Percentiles rank a stretch among this genome's conserved stretches.
These are phyloP conservation scores for Lemur catta DNA, from an alignment of 2,797 vertebrate genomes.

Conservation along the genomic window DNA sequence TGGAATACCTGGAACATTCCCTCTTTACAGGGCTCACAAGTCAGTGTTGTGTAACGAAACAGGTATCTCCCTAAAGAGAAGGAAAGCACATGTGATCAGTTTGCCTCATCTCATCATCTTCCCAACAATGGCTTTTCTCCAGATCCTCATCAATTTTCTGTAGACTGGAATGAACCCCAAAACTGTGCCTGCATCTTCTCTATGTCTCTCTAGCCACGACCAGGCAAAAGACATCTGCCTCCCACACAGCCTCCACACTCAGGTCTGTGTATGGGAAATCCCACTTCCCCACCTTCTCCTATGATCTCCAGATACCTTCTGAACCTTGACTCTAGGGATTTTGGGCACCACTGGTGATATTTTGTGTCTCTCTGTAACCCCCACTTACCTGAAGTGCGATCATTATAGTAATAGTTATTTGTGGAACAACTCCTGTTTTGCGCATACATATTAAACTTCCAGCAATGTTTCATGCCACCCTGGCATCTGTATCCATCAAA, in stretches of 20 bases:
- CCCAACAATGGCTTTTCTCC: neutral
- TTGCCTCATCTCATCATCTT: neutral
- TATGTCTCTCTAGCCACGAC: neutral
- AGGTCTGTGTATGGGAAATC: neutral
- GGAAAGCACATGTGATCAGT: neutral
- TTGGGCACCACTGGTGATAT: neutral
- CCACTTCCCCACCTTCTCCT: no score
- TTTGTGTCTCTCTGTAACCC: neutral
- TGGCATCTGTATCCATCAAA: neutral
- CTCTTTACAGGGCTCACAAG: neutral
- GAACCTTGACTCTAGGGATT: neutral
- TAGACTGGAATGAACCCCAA: neutral
- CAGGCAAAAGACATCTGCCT: neutral
- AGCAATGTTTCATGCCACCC: neutral
- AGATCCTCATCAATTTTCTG: neutral
- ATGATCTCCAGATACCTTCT: neutral
- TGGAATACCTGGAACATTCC: neutral
- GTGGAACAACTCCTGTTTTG: neutral
- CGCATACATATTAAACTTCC: rapidly evolving
- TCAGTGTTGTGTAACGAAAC: neutral
- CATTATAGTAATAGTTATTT: neutral
- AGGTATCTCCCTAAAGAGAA: constrained; percentile 18
- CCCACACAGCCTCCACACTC: neutral
- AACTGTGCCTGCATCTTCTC: neutral
- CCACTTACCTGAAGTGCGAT: neutral